A percentile compares a stretch with the other conserved stretches of the same genome.
These are phyloP conservation scores for Acleris holmiana DNA, from an alignment of 2,888 invertebrate species.

Conservation along the genomic window DNA sequence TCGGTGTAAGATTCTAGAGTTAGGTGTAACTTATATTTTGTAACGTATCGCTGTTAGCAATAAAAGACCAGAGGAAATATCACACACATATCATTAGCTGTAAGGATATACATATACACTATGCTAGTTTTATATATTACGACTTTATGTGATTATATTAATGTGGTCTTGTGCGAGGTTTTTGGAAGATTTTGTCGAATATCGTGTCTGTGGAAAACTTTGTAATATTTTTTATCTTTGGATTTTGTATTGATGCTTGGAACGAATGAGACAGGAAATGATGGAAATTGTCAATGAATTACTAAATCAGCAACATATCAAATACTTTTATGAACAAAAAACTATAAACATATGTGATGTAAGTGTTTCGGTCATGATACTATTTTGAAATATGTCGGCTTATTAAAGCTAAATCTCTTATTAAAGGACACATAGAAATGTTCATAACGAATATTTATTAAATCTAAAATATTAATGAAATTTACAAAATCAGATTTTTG, in stretches of 20 bases:
- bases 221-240: neutral
- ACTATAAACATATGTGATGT: neutral
- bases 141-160: conserved; percentile 40
- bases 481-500: no score
- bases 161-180: conserved; percentile 23
- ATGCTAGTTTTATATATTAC: conserved; percentile 53
- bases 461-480: no score
- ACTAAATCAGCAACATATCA: neutral
- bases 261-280: neutral
- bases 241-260: neutral
- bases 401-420: no score
- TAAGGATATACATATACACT: conserved; percentile 63
- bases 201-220: neutral
- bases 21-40: conserved; percentile 51
- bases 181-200: conserved; percentile 17
- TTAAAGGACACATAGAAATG: no score
- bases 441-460: no score
- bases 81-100: conserved; percentile 79
- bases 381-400: neutral
- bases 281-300: neutral
- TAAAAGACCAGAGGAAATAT: conserved; percentile 67
- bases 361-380: neutral
- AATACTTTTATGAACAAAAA: neutral
- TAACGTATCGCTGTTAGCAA: conserved; percentile 60
- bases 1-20: conserved; percentile 36